A percentile compares a stretch with the other conserved stretches of the same genome.
Conservation (phyloP, 2,113 vertebrate genomes). For the Pao palembangensis region DNA sequence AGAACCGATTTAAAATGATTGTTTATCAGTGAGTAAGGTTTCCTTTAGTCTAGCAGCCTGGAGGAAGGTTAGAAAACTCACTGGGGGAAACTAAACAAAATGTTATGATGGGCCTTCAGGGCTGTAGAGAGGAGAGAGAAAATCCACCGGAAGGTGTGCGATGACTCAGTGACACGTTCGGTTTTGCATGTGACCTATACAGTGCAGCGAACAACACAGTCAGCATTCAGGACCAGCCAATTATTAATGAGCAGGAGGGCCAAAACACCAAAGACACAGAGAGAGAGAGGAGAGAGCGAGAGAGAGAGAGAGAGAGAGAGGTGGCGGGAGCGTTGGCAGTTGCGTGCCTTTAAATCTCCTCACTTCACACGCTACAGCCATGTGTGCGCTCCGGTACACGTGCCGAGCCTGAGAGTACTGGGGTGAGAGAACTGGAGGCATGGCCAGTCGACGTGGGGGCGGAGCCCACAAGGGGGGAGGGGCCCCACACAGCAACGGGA, state of each 20-base stretch:
- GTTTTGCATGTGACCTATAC: slow-evolving; percentile 49
- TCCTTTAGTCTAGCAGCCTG: background rate
- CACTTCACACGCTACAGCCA: slow-evolving; percentile 76
- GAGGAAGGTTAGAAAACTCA: slow-evolving; percentile 9
- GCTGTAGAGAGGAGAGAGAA: slow-evolving; percentile 6
- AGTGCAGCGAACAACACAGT: slow-evolving; percentile 40
- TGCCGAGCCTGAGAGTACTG: slow-evolving; percentile 65
- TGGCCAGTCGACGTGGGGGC: slow-evolving; percentile 48
- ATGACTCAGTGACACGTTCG: slow-evolving; percentile 43
- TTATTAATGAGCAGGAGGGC: slow-evolving; percentile 58
- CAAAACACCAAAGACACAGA: slow-evolving; percentile 41
- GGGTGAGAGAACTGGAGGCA: slow-evolving; percentile 66
- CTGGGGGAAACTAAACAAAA: background rate
- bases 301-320: slow-evolving; percentile 28
- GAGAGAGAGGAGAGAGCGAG: slow-evolving; percentile 21
- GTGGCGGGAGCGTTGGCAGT: slow-evolving; percentile 61
- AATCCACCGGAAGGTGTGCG: slow-evolving; percentile 6
- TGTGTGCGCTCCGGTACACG: slow-evolving; percentile 75
- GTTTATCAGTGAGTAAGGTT: background rate
- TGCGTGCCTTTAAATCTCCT: slow-evolving; percentile 79
- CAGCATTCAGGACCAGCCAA: slow-evolving; percentile 48
- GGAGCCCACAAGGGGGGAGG: slow-evolving; percentile 35
- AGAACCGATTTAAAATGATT: slow-evolving; percentile 5
- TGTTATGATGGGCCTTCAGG: background rate
- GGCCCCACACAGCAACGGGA: slow-evolving; percentile 51